Evolutionary conservation across 64 coral and sea anemone genomes (phyloP).

Genomic region (Trachythela sp.): DNA sequence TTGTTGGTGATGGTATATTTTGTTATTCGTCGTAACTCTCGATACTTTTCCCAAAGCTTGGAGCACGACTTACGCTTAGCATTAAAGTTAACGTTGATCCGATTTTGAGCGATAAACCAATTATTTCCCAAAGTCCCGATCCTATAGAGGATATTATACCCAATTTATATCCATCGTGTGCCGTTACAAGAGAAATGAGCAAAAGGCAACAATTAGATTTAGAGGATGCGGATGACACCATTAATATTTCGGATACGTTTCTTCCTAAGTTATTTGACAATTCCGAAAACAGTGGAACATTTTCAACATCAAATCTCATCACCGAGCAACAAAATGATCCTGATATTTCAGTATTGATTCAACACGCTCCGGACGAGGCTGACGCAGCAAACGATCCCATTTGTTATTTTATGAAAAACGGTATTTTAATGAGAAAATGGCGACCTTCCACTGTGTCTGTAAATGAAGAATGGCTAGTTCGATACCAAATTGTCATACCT

Average conservation of each 20-base stretch:
- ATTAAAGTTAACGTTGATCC: neutral
- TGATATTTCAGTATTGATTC: neutral
- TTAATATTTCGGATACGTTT: neutral
- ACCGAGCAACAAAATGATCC: neutral
- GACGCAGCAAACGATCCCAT: neutral
- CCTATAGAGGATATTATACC: neutral
- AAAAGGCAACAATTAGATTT: neutral
- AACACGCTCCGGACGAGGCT: neutral
- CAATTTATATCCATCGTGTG: neutral
- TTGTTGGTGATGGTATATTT: too few species aligned
- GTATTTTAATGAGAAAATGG: conserved; percentile 12
- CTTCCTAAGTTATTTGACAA: neutral
- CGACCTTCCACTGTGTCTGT: neutral
- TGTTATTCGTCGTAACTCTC: too few species aligned
- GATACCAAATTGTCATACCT: neutral
- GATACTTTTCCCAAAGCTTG: too few species aligned
- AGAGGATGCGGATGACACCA: neutral
- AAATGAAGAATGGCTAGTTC: conserved; percentile 3
- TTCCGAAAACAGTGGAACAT: neutral
- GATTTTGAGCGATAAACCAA: neutral
- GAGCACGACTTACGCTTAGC: too few species aligned
- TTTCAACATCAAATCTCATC: neutral
- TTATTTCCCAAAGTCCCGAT: neutral
- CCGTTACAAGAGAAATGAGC: neutral
- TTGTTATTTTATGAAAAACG: neutral